Conservation (phyloP, 2,797 vertebrate genomes). For the Enteromius thamalakanensis region DNA sequence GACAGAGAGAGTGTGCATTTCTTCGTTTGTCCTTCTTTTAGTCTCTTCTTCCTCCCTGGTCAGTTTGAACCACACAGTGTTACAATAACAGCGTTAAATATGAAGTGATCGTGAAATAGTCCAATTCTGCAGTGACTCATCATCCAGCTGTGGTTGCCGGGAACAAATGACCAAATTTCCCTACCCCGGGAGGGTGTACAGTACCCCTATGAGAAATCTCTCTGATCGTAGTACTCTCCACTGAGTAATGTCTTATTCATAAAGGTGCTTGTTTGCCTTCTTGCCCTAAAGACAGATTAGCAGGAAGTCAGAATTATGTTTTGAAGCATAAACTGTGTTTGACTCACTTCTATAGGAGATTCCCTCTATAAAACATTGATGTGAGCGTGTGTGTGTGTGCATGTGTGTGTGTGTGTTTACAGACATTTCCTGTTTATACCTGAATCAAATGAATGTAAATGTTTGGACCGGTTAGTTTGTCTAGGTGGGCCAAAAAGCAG, state of each 20-base stretch:
- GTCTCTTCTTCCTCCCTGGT: neutral
- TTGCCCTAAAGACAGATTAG: constrained; percentile 20
- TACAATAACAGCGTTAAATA: constrained; percentile 47
- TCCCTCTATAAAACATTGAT: neutral
- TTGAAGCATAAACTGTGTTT: neutral
- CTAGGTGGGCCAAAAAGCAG: neutral
- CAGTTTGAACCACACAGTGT: constrained; percentile 32
- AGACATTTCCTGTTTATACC: constrained; percentile 44
- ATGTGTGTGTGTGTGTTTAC: constrained; percentile 3
- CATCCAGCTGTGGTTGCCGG: constrained; percentile 37
- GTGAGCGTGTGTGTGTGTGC: constrained; percentile 11
- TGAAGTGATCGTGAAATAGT: constrained; percentile 38
- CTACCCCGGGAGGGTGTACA: neutral
- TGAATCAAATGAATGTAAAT: constrained; percentile 44
- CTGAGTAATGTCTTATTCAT: constrained; percentile 44
- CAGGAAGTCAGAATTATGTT: constrained; percentile 20
- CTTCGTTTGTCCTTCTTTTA: constrained; percentile 16
- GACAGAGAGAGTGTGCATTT: constrained; percentile 42
- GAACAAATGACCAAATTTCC: constrained; percentile 29
- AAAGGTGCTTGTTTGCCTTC: constrained; percentile 24
- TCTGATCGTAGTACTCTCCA: constrained; percentile 2
- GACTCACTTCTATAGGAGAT: constrained; percentile 22
- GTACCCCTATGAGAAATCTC: constrained; percentile 20
- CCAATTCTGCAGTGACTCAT: constrained; percentile 23
- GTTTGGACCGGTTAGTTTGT: constrained; percentile 32